Conservation (phyloP, 1,140 invertebrate species). For the Apis florea region DNA sequence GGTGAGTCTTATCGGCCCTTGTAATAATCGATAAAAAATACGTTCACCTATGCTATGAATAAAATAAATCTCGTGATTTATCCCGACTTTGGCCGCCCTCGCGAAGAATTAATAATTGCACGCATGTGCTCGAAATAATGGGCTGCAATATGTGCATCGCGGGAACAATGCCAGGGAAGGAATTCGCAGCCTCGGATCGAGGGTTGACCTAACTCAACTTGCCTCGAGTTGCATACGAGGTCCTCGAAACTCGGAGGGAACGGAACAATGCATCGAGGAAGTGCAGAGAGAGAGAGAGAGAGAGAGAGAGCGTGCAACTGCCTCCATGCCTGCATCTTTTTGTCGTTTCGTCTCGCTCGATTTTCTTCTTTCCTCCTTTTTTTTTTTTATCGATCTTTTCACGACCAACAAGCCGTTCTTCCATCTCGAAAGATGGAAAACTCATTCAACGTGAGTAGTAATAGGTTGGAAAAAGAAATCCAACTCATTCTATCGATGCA, state of each 20-base stretch:
- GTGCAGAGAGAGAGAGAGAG: background rate
- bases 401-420: too few relatives aligned
- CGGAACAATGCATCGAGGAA: constrained; percentile 33
- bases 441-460: too few relatives aligned
- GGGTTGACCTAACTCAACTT: constrained; percentile 52
- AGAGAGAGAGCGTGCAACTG: background rate
- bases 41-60: background rate
- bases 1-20: constrained; percentile 63
- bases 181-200: constrained; percentile 13
- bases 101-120: background rate
- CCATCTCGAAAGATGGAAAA: too few relatives aligned
- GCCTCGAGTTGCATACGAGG: constrained; percentile 30
- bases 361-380: background rate
- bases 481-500: too few relatives aligned
- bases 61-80: background rate
- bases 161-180: constrained; percentile 34
- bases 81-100: background rate
- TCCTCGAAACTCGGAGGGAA: constrained; percentile 37
- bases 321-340: constrained; percentile 1
- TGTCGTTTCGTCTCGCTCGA: background rate
- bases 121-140: constrained; percentile 39
- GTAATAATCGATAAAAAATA: background rate
- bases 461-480: too few relatives aligned
- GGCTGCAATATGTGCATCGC: constrained; percentile 48
- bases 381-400: too few relatives aligned